Percentiles rank a stretch among this genome's conserved stretches.
phyloP scores from a whole-genome alignment of 2,797 vertebrate species.

The Notolepis coatsorum region DNA sequence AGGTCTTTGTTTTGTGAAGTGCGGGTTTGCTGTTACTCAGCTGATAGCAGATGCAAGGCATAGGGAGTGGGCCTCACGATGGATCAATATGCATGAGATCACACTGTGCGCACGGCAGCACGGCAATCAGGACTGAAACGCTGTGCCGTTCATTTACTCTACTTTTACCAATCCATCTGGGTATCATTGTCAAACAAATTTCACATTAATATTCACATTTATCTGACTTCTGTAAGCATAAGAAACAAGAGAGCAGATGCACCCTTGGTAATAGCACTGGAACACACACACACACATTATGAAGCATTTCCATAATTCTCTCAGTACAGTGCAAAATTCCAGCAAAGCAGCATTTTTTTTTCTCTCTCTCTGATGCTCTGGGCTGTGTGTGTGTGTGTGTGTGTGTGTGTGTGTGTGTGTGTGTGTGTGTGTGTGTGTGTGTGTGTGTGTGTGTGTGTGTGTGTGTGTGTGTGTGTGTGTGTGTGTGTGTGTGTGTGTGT shows the following conservation, averaged over 20 bases:
- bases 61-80: too few relatives aligned
- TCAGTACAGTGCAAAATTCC: conserved; percentile 24
- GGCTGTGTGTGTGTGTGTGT: conserved; percentile 7
- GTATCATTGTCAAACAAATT: not conserved
- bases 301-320: not conserved
- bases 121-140: too few relatives aligned
- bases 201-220: not conserved
- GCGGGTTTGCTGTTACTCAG: not conserved
- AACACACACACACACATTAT: not conserved
- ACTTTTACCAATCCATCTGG: not conserved
- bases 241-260: conserved; percentile 1
- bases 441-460: too few relatives aligned
- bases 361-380: conserved; percentile 13
- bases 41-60: not conserved
- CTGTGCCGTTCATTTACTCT: not conserved
- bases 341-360: conserved; percentile 8
- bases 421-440: too few relatives aligned
- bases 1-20: not conserved
- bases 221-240: conserved; percentile 2
- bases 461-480: too few relatives aligned
- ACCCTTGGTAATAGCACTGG: not conserved
- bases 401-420: too few relatives aligned
- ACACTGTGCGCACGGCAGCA: too few relatives aligned
- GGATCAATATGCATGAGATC: too few relatives aligned
- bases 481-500: too few relatives aligned